These are phyloP conservation scores for Barnardius zonarius DNA, from an alignment of 2,113 vertebrate species.

Conservation along the genomic window DNA sequence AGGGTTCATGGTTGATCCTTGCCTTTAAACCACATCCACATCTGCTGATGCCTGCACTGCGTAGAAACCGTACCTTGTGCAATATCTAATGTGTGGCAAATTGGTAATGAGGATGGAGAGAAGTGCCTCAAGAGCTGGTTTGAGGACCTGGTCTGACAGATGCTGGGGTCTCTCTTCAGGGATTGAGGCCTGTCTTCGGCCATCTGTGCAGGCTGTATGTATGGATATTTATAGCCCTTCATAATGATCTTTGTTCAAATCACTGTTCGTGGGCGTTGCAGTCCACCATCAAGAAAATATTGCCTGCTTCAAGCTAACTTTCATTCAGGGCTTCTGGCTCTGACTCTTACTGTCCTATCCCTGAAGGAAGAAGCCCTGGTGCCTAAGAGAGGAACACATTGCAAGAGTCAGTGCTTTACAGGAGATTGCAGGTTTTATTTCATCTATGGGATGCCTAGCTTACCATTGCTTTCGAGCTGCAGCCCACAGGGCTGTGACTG, in stretches of 20 bases:
- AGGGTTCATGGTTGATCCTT: neutral
- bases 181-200: neutral
- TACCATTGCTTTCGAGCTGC: neutral
- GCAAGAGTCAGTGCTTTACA: neutral
- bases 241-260: neutral
- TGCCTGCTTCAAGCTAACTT: neutral
- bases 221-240: neutral
- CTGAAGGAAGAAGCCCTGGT: neutral
- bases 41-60: neutral
- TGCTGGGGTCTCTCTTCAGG: neutral
- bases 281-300: neutral
- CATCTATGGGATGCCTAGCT: neutral
- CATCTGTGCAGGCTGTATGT: neutral
- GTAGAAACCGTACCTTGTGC: neutral
- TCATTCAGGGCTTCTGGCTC: neutral
- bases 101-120: neutral
- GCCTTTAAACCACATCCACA: neutral
- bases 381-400: neutral
- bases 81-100: neutral
- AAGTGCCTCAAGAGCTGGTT: neutral
- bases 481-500: neutral
- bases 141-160: neutral
- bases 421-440: neutral
- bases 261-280: neutral
- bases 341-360: neutral